Evolutionary conservation across 2,888 invertebrate genomes (phyloP), one percentile per base, ranked within the genome.

Genomic region (Amphipoea lucens): DNA sequence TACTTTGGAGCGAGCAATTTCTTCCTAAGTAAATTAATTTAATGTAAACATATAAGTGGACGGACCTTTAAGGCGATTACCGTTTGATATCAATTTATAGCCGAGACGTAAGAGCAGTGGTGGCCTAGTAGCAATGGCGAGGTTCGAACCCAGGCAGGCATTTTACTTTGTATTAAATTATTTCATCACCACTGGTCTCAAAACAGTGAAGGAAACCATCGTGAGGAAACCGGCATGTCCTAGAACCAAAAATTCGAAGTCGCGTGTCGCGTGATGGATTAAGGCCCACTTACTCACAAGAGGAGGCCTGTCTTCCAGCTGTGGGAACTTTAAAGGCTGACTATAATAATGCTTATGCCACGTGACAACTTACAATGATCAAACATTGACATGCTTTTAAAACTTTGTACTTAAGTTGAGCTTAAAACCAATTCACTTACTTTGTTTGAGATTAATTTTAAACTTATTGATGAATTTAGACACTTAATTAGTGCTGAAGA

Each of bases 1-100:
- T 77, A 78, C 60, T 74, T 75, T 57, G 79, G 76, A 86, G 74
- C 79, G 74, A 76, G 79, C 62, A 89, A 85, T 87, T 86, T 86
- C 75, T 82, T 76, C 73, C 79, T 74, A 86, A 79, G 83, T 82
- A 85, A 88, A 89, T 88, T 85, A 87, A 87, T 82, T 84, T 71
- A 80, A 86, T 81, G 69, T 81, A 81, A 83, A 87, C 80, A 79
- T 87, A 81, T 79, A 77, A 84, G 74, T 78, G 76, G 82, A 65
- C 4, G 76, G 68, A 72, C 62, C 80, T 70, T 23, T 81, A 82
- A 84, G 71, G 76, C 40, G 86, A 89, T 83, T 88, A 83, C 29
- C 70, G 65, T 82, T 89, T 80, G 72, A 63, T 83, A 79, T 79
- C 74, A 88, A 82, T 78, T 82, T 79, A 81, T 84, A 67, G 67